A percentile compares a stretch with the other conserved stretches of the same genome.
phyloP scores from a whole-genome alignment of 2,888 invertebrate genomes.

The Aplocera efformata region DNA sequence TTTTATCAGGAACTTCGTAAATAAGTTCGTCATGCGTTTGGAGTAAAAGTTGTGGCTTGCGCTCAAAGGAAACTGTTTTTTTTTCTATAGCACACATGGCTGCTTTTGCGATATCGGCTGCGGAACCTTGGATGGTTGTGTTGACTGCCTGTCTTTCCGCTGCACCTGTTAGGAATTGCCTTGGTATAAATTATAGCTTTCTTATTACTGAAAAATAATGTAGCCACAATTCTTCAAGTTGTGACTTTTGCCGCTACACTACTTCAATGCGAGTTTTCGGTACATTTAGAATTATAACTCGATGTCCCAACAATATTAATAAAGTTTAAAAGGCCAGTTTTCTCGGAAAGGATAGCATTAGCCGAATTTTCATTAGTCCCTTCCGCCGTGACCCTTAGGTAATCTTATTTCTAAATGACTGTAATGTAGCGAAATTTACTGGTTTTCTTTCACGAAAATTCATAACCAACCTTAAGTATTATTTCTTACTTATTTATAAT shows the following conservation, averaged over 20 bases:
- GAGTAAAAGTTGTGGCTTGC: slow-evolving; percentile 85
- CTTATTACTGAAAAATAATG: too few species aligned
- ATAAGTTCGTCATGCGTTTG: slow-evolving; percentile 98
- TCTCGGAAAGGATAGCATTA: slow-evolving; percentile 6
- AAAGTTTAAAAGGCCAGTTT: slow-evolving; percentile 1
- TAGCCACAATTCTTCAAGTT: too few species aligned
- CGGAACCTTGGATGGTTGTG: slow-evolving; percentile 97
- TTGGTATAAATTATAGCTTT: neutral
- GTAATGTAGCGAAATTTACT: slow-evolving; percentile 12
- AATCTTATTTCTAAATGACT: slow-evolving; percentile 13
- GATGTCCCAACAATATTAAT: too few species aligned
- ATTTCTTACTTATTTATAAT: neutral
- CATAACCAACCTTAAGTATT: too few species aligned
- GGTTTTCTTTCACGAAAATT: slow-evolving; percentile 1
- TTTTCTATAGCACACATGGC: slow-evolving; percentile 91
- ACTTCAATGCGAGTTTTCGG: too few species aligned
- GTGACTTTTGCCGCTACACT: too few species aligned
- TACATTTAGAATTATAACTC: too few species aligned
- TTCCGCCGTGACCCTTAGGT: slow-evolving; percentile 6
- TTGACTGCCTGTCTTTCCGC: slow-evolving; percentile 98
- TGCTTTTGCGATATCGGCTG: slow-evolving; percentile 95
- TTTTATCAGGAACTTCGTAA: slow-evolving; percentile 88
- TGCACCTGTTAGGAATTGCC: slow-evolving; percentile 76
- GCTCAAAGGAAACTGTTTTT: slow-evolving; percentile 46
- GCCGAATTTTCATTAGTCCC: slow-evolving; percentile 10